Evolutionary conservation across 2,797 vertebrate species (phyloP), one percentile per base, ranked within the genome.

Genomic region (Carapus acus): DNA sequence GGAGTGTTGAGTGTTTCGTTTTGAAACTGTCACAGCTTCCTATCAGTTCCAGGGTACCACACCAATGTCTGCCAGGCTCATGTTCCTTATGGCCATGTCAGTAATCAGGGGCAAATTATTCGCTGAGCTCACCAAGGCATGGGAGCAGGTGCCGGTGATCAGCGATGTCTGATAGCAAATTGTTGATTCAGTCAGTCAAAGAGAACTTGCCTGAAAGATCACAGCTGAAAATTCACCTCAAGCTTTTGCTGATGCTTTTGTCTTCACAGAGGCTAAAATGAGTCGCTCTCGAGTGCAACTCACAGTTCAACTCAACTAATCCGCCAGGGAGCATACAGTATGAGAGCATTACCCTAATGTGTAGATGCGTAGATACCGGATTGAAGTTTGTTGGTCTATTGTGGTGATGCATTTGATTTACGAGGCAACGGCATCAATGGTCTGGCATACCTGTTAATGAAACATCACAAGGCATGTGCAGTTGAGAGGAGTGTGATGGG

Each of bases 141-240:
- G 1, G 15, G 8, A 3, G 4, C n/a, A 17, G 37, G 27, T 6
- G 27, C 27, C 11, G 27, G 27, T 33, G 6, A 13, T 33, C 8
- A 11, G 3, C 14, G 8, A 13, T 33, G 31, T 33, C 31, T 33
- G 14, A 33, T 33, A 33, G n/a, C 3, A 33, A 64, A 47, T 57
- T 58, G 49, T 58, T 4, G 2, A 62, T 59, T 49, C 49, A 39
- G 58, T 79, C 40, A 27, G 58, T 42, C n/a, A 16, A 29, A 71
- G 23, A 74, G 69, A 15, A 42, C 57, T 49, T 36, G 36, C 19
- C 52, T 60, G 50, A 40, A 48, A 36, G 33, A 42, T 58, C 52
- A 69, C 19, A 44, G 70, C 62, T 80, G 73, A 66, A 71, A 56
- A 71, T 63, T 54, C 58, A 19, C 56, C 56, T 17, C 52, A 58